phyloP scores from a whole-genome alignment of 2,113 vertebrate genomes.

The Amphilophus citrinellus region DNA sequence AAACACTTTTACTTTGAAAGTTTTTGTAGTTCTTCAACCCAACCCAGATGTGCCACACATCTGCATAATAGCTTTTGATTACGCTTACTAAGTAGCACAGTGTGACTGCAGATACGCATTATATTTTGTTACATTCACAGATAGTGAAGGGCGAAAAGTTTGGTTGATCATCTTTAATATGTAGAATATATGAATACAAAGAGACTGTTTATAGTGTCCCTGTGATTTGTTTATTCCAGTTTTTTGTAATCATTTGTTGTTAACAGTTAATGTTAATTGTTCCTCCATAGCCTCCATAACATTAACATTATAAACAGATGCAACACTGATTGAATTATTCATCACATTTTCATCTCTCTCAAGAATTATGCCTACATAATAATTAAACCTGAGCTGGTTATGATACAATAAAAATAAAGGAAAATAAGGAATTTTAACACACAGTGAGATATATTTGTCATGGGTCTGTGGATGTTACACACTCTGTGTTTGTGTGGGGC shows the following conservation, averaged over 20 bases:
- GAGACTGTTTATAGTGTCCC: neutral
- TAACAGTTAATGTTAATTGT: too few relatives aligned
- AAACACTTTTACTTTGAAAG: too few relatives aligned
- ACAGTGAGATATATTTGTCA: too few relatives aligned
- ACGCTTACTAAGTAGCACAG: too few relatives aligned
- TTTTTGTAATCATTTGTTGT: neutral
- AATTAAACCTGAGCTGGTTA: neutral
- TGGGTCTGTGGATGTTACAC: too few relatives aligned
- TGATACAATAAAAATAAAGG: neutral
- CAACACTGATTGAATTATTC: neutral
- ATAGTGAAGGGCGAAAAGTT: neutral
- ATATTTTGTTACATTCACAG: neutral
- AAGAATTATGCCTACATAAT: neutral
- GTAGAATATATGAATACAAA: neutral
- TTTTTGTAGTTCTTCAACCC: too few relatives aligned
- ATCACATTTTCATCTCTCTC: too few relatives aligned
- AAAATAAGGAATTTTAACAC: too few relatives aligned
- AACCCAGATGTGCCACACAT: too few relatives aligned
- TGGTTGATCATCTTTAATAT: neutral
- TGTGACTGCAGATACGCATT: too few relatives aligned
- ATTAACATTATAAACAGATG: neutral
- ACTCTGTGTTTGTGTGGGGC: too few relatives aligned
- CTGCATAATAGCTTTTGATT: too few relatives aligned
- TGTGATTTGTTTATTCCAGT: neutral
- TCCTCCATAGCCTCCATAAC: neutral